These are phyloP conservation scores for Metellina segmentata DNA, from an alignment of 2,888 invertebrate species.

Conservation along the genomic window DNA sequence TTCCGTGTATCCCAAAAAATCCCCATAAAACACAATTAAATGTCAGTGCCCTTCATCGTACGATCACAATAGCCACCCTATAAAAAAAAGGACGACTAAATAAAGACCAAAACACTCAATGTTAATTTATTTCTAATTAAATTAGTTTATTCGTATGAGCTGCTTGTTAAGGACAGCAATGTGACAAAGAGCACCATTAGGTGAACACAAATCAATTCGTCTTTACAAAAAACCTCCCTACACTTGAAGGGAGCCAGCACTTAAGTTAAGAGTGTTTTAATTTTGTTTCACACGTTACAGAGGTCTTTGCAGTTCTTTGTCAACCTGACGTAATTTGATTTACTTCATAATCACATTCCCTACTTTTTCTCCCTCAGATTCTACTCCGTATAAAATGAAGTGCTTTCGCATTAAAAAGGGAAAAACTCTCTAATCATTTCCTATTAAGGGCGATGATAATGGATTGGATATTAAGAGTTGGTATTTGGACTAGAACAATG, in stretches of 20 bases:
- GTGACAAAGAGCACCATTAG: background rate
- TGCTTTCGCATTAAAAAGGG: background rate
- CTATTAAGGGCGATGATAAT: background rate
- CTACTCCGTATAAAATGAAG: background rate
- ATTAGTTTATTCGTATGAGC: background rate
- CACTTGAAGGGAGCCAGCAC: background rate
- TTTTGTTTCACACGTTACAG: background rate
- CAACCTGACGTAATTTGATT: background rate
- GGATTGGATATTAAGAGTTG: background rate
- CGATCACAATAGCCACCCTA: background rate
- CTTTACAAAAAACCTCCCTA: background rate
- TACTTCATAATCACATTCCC: background rate
- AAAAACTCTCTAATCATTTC: background rate
- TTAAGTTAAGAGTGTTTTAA: background rate
- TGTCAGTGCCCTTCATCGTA: too few relatives aligned
- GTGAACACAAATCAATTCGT: background rate
- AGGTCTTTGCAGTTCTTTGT: background rate
- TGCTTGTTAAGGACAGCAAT: background rate
- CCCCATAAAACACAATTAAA: too few relatives aligned
- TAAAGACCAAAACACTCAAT: background rate
- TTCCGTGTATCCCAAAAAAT: too few relatives aligned
- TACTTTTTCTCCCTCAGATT: background rate
- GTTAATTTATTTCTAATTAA: background rate
- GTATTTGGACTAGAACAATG: background rate
- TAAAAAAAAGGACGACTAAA: background rate